Evolutionary conservation across 2,113 vertebrate genomes (phyloP).

Genomic region (Dryoscopus gambensis): DNA sequence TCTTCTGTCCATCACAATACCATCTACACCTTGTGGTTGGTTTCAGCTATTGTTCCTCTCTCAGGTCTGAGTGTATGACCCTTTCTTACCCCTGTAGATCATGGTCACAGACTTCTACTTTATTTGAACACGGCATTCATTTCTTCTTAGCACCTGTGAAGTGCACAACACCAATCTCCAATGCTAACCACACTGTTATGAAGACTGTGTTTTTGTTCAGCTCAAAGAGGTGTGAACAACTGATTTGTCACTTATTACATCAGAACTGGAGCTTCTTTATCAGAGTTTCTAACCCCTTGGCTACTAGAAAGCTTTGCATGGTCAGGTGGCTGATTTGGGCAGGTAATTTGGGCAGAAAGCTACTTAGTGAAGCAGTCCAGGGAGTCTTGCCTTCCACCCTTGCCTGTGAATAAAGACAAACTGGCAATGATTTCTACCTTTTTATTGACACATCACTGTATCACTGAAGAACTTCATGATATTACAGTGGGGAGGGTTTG

Average conservation of each 20-base stretch:
- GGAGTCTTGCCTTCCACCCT: not conserved
- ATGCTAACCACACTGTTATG: not conserved
- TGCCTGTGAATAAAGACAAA: not conserved
- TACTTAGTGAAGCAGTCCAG: not conserved
- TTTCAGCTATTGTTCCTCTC: not conserved
- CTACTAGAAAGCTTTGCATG: not conserved
- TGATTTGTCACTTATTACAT: not conserved
- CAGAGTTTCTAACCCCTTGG: not conserved
- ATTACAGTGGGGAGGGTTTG: accelerated
- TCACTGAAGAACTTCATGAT: not conserved
- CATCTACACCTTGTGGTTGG: not conserved
- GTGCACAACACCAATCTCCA: not conserved
- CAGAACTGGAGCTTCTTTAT: not conserved
- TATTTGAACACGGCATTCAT: not conserved
- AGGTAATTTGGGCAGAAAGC: not conserved
- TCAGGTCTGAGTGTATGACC: not conserved
- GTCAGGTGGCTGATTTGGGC: accelerated
- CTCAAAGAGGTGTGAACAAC: not conserved
- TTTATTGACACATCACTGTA: accelerated
- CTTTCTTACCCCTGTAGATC: not conserved
- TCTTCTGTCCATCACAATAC: not conserved
- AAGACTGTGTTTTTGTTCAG: not conserved
- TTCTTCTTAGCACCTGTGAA: not conserved
- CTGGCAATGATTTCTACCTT: not conserved
- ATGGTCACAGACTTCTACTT: not conserved